Evolutionary conservation across 1,140 invertebrate genomes (phyloP).

Genomic region (Calliphora vicina): DNA sequence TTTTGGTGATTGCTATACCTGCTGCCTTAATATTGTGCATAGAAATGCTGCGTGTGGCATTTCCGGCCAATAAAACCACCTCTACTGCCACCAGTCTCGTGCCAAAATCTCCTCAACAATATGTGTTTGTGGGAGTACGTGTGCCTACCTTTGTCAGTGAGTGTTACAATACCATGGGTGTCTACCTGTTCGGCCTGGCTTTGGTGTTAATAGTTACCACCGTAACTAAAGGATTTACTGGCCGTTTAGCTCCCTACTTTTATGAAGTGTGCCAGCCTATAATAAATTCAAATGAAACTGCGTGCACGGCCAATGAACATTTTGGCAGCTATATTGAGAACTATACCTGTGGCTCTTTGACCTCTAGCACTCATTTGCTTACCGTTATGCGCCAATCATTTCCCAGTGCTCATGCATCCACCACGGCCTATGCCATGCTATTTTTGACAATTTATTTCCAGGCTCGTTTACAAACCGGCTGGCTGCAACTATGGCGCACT

Average conservation of each 20-base stretch:
- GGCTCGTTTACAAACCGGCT: slow-evolving; percentile 48
- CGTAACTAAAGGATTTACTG: slow-evolving; percentile 47
- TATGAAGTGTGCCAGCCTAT: slow-evolving; percentile 54
- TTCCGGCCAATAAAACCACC: slow-evolving; percentile 18
- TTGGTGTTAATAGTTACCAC: slow-evolving; percentile 44
- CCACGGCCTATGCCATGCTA: slow-evolving; percentile 51
- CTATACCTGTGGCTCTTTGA: slow-evolving; percentile 52
- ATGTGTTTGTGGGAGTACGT: slow-evolving; percentile 52
- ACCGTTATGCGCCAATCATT: slow-evolving; percentile 53
- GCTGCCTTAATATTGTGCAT: slow-evolving; percentile 51
- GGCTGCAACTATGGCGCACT: slow-evolving; percentile 46
- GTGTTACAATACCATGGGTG: slow-evolving; percentile 55
- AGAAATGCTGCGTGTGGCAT: slow-evolving; percentile 55
- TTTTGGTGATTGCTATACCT: slow-evolving; percentile 50
- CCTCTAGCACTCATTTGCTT: slow-evolving; percentile 34
- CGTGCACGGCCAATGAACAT: not conserved
- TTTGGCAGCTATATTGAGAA: slow-evolving; percentile 44
- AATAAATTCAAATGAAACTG: slow-evolving; percentile 30
- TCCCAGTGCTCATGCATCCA: slow-evolving; percentile 51
- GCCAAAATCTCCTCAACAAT: slow-evolving; percentile 44
- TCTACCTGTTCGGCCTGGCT: slow-evolving; percentile 50
- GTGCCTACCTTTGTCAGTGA: slow-evolving; percentile 58
- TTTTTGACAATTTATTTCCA: slow-evolving; percentile 54
- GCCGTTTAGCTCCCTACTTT: slow-evolving; percentile 54
- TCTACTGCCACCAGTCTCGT: not conserved